phyloP scores from a whole-genome alignment of 2,888 invertebrate genomes.

The Apodemia duryi region DNA sequence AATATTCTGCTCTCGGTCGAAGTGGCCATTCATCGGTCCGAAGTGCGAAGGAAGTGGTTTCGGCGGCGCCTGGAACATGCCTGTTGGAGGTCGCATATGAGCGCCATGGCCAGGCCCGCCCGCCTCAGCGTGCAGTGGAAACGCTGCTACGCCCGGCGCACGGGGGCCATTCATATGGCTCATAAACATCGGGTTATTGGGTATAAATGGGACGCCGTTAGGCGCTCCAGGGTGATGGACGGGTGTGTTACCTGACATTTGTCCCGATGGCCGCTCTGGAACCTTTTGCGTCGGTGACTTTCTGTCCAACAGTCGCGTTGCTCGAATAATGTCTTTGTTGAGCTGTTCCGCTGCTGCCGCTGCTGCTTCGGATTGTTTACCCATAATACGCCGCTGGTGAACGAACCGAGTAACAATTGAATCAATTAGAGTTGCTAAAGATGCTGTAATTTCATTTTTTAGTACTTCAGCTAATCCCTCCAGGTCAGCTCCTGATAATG shows the following conservation, averaged over 20 bases:
- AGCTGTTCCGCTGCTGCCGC: slow-evolving; percentile 90
- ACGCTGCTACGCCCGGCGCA: slow-evolving; percentile 81
- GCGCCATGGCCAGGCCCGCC: slow-evolving; percentile 62
- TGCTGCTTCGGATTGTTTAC: slow-evolving; percentile 88
- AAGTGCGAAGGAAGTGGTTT: slow-evolving; percentile 85
- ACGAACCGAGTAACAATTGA: slow-evolving; percentile 91
- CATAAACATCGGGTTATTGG: slow-evolving; percentile 68
- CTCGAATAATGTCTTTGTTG: slow-evolving; percentile 90
- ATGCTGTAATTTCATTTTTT: slow-evolving; percentile 93
- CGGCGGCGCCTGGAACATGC: slow-evolving; percentile 92
- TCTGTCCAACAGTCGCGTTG: slow-evolving; percentile 89
- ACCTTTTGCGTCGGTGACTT: slow-evolving; percentile 89
- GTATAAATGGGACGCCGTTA: slow-evolving; percentile 69
- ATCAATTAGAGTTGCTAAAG: slow-evolving; percentile 91
- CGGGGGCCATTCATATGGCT: slow-evolving; percentile 81
- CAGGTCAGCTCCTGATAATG: slow-evolving; percentile 87
- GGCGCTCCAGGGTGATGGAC: slow-evolving; percentile 69
- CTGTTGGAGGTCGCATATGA: slow-evolving; percentile 81
- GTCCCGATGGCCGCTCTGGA: slow-evolving; percentile 79
- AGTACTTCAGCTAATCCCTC: slow-evolving; percentile 94
- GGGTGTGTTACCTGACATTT: slow-evolving; percentile 79
- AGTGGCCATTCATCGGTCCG: slow-evolving; percentile 81
- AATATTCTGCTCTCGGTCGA: slow-evolving; percentile 84
- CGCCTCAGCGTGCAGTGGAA: slow-evolving; percentile 85
- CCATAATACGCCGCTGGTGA: slow-evolving; percentile 87